Percentiles rank a stretch among this genome's conserved stretches.
These are phyloP conservation scores for Nephrotoma flavescens DNA, from an alignment of 2,888 invertebrate species.

Conservation along the genomic window DNA sequence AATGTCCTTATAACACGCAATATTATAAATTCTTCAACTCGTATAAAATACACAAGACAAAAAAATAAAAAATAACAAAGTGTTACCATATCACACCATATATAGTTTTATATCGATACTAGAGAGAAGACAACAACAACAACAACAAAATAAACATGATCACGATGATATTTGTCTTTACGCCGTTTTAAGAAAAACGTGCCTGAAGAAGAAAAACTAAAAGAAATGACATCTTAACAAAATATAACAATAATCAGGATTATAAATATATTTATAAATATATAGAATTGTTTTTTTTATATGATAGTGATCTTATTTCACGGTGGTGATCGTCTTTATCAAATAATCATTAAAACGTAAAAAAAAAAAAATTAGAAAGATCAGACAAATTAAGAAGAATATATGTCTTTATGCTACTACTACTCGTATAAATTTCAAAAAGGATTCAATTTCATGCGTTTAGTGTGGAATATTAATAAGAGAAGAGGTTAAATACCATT, in stretches of 20 bases:
- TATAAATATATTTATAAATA: background rate
- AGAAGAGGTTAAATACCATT: background rate
- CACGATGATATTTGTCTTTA: background rate
- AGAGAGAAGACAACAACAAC: background rate
- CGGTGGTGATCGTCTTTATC: background rate
- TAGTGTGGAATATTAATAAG: background rate
- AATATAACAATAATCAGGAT: background rate
- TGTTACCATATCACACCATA: background rate
- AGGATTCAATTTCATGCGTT: background rate
- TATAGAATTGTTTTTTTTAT: background rate
- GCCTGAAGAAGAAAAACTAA: background rate
- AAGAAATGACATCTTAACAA: background rate
- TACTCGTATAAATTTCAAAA: background rate
- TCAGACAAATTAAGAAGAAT: background rate
- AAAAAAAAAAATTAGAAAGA: background rate
- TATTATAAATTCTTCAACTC: background rate
- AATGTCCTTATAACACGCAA: background rate
- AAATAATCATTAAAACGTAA: background rate
- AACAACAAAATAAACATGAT: background rate
- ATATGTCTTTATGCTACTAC: background rate
- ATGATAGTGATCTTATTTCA: background rate
- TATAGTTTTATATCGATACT: background rate
- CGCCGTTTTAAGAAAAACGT: background rate
- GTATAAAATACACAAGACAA: background rate
- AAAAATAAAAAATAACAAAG: background rate